A percentile compares a stretch with the other conserved stretches of the same genome.
These are phyloP conservation scores for Ispidina picta DNA, from an alignment of 2,797 vertebrate genomes.

Conservation along the genomic window DNA sequence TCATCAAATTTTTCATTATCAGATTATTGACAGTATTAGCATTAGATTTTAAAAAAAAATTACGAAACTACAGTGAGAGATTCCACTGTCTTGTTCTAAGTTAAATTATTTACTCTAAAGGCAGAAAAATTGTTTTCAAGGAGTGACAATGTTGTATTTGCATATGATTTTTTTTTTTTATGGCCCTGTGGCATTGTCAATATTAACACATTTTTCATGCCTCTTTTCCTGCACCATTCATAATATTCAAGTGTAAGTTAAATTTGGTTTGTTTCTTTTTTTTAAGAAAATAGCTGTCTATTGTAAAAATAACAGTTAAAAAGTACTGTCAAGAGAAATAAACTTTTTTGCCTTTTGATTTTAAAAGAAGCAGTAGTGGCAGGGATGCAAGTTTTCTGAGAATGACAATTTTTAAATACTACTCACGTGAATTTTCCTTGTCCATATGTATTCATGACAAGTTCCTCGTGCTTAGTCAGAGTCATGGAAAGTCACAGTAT, in stretches of 20 bases:
- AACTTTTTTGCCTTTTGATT: slow-evolving; percentile 19
- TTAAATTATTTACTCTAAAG: background rate
- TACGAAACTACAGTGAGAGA: background rate
- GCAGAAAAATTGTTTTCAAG: background rate
- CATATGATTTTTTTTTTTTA: background rate
- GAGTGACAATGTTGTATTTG: background rate
- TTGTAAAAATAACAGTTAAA: slow-evolving; percentile 7
- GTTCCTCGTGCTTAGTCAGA: background rate
- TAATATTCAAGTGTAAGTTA: background rate
- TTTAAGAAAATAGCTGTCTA: background rate
- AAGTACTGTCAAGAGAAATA: background rate
- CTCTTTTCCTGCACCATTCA: background rate
- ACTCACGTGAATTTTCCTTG: slow-evolving; percentile 1
- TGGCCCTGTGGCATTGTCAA: background rate
- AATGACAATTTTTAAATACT: background rate
- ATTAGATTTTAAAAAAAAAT: background rate
- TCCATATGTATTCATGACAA: slow-evolving; percentile 27
- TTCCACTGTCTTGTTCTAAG: background rate
- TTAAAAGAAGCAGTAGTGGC: background rate
- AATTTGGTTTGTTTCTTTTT: background rate
- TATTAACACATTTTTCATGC: background rate
- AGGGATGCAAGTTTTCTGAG: background rate
- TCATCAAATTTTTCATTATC: background rate
- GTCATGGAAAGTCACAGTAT: background rate
- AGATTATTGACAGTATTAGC: background rate